Evolutionary conservation across 2,113 vertebrate genomes (phyloP).

Genomic region (Monopterus albus): DNA sequence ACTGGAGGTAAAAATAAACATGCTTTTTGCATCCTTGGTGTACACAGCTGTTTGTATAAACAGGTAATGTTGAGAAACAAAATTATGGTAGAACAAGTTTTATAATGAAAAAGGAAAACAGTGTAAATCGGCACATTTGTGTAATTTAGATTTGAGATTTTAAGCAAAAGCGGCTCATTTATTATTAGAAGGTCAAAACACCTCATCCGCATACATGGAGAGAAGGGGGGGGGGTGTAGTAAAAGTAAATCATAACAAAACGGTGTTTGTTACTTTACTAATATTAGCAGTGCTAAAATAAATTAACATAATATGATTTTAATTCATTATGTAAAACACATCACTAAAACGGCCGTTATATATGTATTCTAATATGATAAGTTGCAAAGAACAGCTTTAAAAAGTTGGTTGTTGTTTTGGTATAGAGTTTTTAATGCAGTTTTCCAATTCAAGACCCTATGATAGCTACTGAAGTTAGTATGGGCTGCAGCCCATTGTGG

Average conservation of each 20-base stretch:
- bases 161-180: neutral
- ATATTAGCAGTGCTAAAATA: too few species aligned
- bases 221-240: too few species aligned
- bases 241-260: too few species aligned
- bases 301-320: neutral
- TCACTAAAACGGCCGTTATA: too few species aligned
- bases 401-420: too few species aligned
- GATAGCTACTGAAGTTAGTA: neutral
- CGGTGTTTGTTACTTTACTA: too few species aligned
- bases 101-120: too few species aligned
- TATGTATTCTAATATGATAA: neutral
- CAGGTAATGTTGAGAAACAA: neutral
- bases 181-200: neutral
- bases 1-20: conserved; percentile 38
- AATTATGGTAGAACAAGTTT: neutral
- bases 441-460: neutral
- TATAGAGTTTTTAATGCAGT: conserved; percentile 1
- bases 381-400: neutral
- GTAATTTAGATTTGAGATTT: neutral
- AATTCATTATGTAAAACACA: too few species aligned
- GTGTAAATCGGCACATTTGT: neutral
- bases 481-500: neutral
- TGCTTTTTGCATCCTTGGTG: conserved; percentile 1
- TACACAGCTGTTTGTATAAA: conserved; percentile 1
- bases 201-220: too few species aligned